These are phyloP conservation scores for Ophthalmolycus amberensis DNA, from an alignment of 2,113 vertebrate genomes.

Conservation along the genomic window DNA sequence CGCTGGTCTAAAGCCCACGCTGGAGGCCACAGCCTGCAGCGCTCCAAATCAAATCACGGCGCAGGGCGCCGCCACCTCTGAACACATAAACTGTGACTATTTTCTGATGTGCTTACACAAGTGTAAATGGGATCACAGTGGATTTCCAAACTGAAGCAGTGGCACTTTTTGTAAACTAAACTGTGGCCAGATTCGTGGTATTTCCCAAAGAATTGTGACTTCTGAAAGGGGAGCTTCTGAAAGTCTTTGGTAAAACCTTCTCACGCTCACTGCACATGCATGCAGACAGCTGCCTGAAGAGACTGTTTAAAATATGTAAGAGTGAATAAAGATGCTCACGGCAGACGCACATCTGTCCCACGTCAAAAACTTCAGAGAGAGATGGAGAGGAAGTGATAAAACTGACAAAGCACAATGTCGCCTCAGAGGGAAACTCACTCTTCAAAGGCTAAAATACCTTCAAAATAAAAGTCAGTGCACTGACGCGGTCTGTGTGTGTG, in stretches of 20 bases:
- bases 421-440: background rate
- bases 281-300: background rate
- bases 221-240: slow-evolving; percentile 9
- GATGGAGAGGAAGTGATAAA: background rate
- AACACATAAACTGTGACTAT: background rate
- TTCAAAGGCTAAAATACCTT: background rate
- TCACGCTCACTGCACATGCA: background rate
- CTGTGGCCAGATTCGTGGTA: background rate
- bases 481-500: background rate
- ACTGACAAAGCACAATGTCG: background rate
- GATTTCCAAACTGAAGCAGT: slow-evolving; percentile 9
- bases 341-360: background rate
- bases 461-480: background rate
- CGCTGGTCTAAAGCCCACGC: background rate
- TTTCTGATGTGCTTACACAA: background rate
- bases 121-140: slow-evolving; percentile 25
- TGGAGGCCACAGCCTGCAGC: background rate
- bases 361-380: background rate
- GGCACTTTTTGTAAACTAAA: slow-evolving; percentile 9
- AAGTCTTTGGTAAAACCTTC: background rate
- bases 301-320: background rate
- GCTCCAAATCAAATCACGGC: background rate
- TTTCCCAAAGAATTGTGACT: background rate
- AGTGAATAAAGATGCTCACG: background rate
- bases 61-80: background rate